Evolutionary conservation across 2,888 invertebrate genomes (phyloP).

Genomic region (Atrina japonica): DNA sequence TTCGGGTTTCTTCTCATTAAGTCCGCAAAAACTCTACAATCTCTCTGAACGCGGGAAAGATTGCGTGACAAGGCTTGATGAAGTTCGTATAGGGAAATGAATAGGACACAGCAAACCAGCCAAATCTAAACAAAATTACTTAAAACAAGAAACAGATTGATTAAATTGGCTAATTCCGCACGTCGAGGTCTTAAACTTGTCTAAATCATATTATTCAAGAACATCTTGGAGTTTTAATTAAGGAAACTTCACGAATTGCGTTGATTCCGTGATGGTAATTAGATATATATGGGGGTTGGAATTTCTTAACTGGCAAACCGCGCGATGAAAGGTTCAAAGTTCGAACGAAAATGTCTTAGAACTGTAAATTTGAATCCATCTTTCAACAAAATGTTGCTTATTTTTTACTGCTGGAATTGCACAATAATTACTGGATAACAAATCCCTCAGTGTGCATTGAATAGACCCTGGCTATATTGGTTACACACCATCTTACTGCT

Average conservation of each 20-base stretch:
- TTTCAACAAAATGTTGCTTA: no score
- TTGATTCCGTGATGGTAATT: no score
- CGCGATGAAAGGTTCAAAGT: no score
- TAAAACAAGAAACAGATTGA: constrained; percentile 3
- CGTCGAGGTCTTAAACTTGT: constrained; percentile 5
- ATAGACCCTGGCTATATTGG: no score
- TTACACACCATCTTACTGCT: no score
- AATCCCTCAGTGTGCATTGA: no score
- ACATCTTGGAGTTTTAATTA: not conserved
- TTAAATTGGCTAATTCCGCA: constrained; percentile 13
- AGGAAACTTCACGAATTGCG: constrained; percentile 9
- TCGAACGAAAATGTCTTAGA: no score
- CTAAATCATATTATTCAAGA: constrained; percentile 5
- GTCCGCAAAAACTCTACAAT: not conserved
- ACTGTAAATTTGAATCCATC: no score
- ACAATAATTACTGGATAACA: no score
- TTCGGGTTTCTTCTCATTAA: not conserved
- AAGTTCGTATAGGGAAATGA: constrained; percentile 6
- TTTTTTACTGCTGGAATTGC: no score
- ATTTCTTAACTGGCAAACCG: no score
- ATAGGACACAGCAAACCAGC: not conserved
- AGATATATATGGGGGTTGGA: no score
- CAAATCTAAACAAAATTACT: constrained; percentile 2
- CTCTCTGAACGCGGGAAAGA: not conserved
- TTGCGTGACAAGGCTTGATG: constrained; percentile 2